Conservation (phyloP, 1,140 invertebrate species). For the Paramacrobiotus metropolitanus region DNA sequence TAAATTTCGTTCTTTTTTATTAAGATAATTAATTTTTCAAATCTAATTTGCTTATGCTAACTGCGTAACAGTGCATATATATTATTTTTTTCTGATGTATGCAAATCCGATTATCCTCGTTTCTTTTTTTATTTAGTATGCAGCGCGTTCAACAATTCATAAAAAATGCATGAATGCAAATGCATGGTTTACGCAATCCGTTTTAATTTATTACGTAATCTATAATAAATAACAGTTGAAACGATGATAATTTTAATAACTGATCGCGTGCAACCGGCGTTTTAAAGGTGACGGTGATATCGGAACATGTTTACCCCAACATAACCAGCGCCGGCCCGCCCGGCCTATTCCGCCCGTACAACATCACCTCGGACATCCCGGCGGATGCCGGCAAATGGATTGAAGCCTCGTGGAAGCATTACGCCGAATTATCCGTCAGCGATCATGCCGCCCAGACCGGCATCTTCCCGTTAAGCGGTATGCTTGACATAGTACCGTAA, state of each 20-base stretch:
- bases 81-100: too few species aligned
- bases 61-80: too few species aligned
- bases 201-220: too few species aligned
- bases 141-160: too few species aligned
- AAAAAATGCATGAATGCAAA: background rate
- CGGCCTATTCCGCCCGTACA: constrained; percentile 42
- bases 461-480: background rate
- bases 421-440: background rate
- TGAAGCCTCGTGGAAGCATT: background rate
- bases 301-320: constrained; percentile 38
- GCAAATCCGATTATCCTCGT: too few species aligned
- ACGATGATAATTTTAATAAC: too few species aligned
- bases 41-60: too few species aligned
- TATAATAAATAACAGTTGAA: too few species aligned
- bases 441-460: background rate
- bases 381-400: constrained; percentile 31
- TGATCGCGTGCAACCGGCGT: too few species aligned
- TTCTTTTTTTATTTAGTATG: too few species aligned
- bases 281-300: constrained; percentile 34
- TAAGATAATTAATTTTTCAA: too few species aligned
- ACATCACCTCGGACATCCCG: constrained; percentile 34
- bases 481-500: background rate
- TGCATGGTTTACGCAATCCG: background rate
- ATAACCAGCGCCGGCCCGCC: constrained; percentile 52
- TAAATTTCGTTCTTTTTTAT: too few species aligned